These are phyloP conservation scores for Aproaerema taeniolella DNA, from an alignment of 2,888 invertebrate genomes.

Conservation along the genomic window DNA sequence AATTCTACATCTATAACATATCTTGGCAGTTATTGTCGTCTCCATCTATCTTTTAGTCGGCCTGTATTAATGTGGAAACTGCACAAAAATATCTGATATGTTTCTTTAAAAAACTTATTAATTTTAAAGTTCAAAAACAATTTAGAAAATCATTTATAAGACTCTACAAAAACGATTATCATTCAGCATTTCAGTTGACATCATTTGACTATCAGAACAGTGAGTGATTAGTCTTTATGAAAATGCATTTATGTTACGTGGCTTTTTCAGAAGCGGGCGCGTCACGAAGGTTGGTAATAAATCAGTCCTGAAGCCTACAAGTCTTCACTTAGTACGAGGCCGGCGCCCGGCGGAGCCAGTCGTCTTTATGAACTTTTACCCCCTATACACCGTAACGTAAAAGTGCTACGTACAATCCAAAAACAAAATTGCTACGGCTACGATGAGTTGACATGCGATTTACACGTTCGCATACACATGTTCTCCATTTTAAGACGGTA, in stretches of 20 bases:
- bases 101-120: no score
- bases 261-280: slow-evolving; percentile 44
- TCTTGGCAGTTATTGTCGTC: no score
- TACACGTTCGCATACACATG: slow-evolving; percentile 32
- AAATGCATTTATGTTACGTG: slow-evolving; percentile 32
- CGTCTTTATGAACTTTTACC: slow-evolving; percentile 20
- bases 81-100: no score
- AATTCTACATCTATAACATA: no score
- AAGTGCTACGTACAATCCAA: slow-evolving; percentile 31
- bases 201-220: no score
- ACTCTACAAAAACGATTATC: no score
- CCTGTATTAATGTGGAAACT: no score
- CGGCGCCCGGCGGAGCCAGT: slow-evolving; percentile 48
- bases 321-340: slow-evolving; percentile 43
- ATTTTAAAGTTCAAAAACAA: no score
- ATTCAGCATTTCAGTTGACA: no score
- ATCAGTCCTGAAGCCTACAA: slow-evolving; percentile 31
- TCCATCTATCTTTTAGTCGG: no score
- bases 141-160: no score
- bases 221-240: not conserved
- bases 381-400: no score
- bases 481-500: slow-evolving; percentile 12
- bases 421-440: slow-evolving; percentile 27
- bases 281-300: slow-evolving; percentile 59
- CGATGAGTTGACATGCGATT: slow-evolving; percentile 46